Evolutionary conservation across 2,113 vertebrate genomes (phyloP).

Genomic region (Tretioscincus oriximinensis): DNA sequence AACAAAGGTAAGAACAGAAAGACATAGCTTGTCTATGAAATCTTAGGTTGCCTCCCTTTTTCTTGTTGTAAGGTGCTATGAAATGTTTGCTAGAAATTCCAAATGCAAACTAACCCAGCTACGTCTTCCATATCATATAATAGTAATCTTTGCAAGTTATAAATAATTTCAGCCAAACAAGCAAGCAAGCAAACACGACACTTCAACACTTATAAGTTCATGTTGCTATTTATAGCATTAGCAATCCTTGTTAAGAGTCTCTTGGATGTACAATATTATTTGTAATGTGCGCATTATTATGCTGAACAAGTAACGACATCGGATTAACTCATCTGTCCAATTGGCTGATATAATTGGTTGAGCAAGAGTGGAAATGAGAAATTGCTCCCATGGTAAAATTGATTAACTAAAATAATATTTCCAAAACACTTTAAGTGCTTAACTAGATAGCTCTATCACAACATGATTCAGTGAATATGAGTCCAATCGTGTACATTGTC

Average conservation of each 20-base stretch:
- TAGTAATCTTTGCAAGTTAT: background rate
- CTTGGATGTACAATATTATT: constrained; percentile 26
- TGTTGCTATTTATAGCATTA: constrained; percentile 47
- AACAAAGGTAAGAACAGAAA: too few relatives aligned
- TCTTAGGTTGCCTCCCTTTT: too few relatives aligned
- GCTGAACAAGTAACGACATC: constrained; percentile 25
- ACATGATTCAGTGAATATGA: background rate
- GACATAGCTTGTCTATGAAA: too few relatives aligned
- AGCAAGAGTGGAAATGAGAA: constrained; percentile 26
- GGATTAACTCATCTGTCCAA: constrained; percentile 49
- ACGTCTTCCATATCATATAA: too few relatives aligned
- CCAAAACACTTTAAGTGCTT: constrained; percentile 30
- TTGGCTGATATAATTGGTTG: constrained; percentile 41
- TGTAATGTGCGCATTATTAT: constrained; percentile 43
- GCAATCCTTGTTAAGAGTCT: constrained; percentile 28
- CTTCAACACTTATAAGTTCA: constrained; percentile 12
- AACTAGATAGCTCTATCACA: constrained; percentile 15
- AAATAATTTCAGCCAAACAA: constrained; percentile 29
- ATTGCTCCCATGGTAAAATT: constrained; percentile 31
- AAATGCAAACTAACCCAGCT: too few relatives aligned
- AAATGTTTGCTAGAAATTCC: too few relatives aligned
- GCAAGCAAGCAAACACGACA: background rate
- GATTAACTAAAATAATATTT: constrained; percentile 32
- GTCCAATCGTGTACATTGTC: background rate
- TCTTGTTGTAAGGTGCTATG: too few relatives aligned